phyloP scores from a whole-genome alignment of 2,113 vertebrate species.

The Centropus bengalensis region DNA sequence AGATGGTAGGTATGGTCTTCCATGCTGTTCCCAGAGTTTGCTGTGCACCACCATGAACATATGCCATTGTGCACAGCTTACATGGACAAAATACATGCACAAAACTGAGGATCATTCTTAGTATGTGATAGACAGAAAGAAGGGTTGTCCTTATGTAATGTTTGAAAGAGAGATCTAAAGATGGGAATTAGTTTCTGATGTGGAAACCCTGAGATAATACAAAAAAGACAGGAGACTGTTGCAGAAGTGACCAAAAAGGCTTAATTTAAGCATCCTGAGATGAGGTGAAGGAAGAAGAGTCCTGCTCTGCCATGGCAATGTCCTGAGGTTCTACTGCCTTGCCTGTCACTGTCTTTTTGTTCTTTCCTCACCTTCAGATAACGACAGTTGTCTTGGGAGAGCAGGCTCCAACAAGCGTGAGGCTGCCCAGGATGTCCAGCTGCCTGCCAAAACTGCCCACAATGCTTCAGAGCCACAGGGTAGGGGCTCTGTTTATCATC shows the following conservation, averaged over 20 bases:
- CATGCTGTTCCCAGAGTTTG: neutral
- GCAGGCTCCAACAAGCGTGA: neutral
- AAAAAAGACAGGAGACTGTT: neutral
- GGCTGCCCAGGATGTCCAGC: neutral
- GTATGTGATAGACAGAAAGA: neutral
- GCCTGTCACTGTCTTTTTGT: neutral
- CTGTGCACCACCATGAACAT: neutral
- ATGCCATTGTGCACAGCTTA: neutral
- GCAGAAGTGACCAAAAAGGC: neutral
- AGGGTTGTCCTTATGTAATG: neutral
- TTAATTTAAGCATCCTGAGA: neutral
- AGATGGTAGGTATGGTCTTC: neutral
- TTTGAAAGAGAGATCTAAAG: neutral
- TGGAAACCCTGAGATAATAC: neutral
- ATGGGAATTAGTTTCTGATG: neutral
- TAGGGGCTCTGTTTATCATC: slow-evolving; percentile 6
- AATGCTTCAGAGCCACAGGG: neutral
- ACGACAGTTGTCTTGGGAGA: neutral
- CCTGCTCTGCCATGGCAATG: no score
- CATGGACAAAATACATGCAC: neutral
- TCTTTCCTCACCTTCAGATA: neutral
- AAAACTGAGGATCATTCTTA: neutral
- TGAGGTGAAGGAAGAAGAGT: neutral
- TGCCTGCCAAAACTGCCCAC: neutral
- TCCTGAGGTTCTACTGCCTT: neutral